Evolutionary conservation across 2,888 invertebrate genomes (phyloP), one percentile per base, ranked within the genome.

Genomic region (Fissipunctia ypsillon): DNA sequence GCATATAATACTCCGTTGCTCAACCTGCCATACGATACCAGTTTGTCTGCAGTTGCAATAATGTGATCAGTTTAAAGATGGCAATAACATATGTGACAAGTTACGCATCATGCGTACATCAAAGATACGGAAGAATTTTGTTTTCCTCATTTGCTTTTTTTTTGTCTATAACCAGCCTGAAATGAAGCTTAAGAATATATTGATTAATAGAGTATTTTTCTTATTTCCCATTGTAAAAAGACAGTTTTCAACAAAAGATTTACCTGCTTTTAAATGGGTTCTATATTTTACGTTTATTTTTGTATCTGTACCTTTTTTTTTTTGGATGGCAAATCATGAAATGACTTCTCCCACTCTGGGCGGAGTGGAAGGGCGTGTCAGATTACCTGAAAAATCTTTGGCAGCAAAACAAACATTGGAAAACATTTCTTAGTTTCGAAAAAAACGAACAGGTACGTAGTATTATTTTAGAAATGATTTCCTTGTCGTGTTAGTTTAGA

Each of bases 1-100:
- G 48, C 31, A 61, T 60, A 64, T 65, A 65, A 77, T 82, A 28
- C 50, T 31, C 19, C 16, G 31, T 79, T 79, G 70, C 82, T 82
- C 45, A 79, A 81, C 65, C 19, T 22, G 38, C 54, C 64, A 70
- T 65, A 54, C 43, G 82, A 77, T 66, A 81, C 82, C 45, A 45
- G 65, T 76, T 78, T 81, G 57, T 59, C 63, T 48, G 81, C 61
- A 78, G 75, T 76, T 57, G 64, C 69, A 45, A 64, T 82, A 65
- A 76, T 72, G 50, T 69, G 65, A 83, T 78, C 65, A 69, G 64
- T 60, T 68, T 56, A 50, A 65, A 78, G 14, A 82, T 68, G 61
- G 60, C 60, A 68, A 50, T 60, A 59, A 56, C 31, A 56, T 45
- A 50, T n/a, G 35, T 3, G 69, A 61, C 60, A 66, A 25, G 52